These are phyloP conservation scores for Notolepis coatsorum DNA, from an alignment of 2,797 vertebrate genomes.

Conservation along the genomic window DNA sequence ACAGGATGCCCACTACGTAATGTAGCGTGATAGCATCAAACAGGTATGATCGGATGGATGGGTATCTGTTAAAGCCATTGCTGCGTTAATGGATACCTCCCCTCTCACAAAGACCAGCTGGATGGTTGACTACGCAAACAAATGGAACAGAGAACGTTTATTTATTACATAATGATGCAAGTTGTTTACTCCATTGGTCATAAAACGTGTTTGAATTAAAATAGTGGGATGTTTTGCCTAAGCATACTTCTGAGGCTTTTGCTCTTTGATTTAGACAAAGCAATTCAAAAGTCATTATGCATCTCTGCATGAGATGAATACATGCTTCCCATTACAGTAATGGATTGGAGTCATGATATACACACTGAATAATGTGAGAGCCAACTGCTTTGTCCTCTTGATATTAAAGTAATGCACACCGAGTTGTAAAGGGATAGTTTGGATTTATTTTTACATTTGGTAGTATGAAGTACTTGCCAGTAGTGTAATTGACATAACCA, in stretches of 20 bases:
- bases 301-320: slow-evolving; percentile 21
- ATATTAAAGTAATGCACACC: slow-evolving; percentile 1
- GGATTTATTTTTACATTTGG: too few species aligned
- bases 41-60: neutral
- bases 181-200: neutral
- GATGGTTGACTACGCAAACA: slow-evolving; percentile 18
- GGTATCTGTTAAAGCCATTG: neutral
- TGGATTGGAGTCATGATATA: slow-evolving; percentile 29
- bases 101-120: neutral
- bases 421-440: neutral
- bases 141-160: slow-evolving; percentile 6
- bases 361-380: slow-evolving; percentile 27
- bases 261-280: slow-evolving; percentile 38
- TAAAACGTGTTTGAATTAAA: neutral
- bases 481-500: too few species aligned
- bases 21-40: slow-evolving; percentile 10
- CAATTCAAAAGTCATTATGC: slow-evolving; percentile 32
- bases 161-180: slow-evolving; percentile 29
- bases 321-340: slow-evolving; percentile 29
- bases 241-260: neutral
- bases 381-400: slow-evolving; percentile 5
- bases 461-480: too few species aligned
- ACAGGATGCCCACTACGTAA: slow-evolving; percentile 10
- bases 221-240: neutral
- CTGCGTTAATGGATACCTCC: slow-evolving; percentile 11